These are phyloP conservation scores for Aleiodes alternator DNA, from an alignment of 2,888 invertebrate genomes.

Conservation along the genomic window DNA sequence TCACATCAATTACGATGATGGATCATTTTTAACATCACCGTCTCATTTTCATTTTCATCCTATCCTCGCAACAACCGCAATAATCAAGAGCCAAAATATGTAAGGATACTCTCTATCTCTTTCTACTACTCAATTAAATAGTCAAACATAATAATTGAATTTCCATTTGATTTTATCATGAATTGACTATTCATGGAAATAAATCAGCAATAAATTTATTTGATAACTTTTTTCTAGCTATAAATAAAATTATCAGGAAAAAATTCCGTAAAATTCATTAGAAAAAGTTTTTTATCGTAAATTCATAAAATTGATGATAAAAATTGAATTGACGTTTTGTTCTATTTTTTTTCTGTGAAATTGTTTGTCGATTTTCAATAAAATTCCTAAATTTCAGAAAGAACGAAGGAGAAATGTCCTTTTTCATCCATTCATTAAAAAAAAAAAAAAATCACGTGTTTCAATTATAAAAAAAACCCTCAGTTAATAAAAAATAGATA, in stretches of 20 bases:
- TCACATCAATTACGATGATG: conserved; percentile 26
- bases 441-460: neutral
- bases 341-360: too few relatives aligned
- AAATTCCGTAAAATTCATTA: too few relatives aligned
- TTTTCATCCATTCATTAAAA: neutral
- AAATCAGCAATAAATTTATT: too few relatives aligned
- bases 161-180: neutral
- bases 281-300: too few relatives aligned
- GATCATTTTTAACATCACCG: conserved; percentile 29
- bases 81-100: conserved; percentile 1
- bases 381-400: neutral
- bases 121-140: neutral
- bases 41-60: conserved; percentile 25
- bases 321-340: too few relatives aligned
- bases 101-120: conserved; percentile 3
- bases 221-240: too few relatives aligned
- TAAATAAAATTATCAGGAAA: too few relatives aligned
- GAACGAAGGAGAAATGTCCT: too few relatives aligned
- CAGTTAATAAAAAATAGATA: neutral
- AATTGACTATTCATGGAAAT: too few relatives aligned
- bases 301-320: too few relatives aligned
- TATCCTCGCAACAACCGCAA: conserved; percentile 7
- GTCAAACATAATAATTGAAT: conserved; percentile 1
- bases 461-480: neutral
- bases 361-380: neutral